A percentile compares a stretch with the other conserved stretches of the same genome.
Evolutionary conservation across 2,113 vertebrate species (phyloP).

Genomic region (Grallaria varia): DNA sequence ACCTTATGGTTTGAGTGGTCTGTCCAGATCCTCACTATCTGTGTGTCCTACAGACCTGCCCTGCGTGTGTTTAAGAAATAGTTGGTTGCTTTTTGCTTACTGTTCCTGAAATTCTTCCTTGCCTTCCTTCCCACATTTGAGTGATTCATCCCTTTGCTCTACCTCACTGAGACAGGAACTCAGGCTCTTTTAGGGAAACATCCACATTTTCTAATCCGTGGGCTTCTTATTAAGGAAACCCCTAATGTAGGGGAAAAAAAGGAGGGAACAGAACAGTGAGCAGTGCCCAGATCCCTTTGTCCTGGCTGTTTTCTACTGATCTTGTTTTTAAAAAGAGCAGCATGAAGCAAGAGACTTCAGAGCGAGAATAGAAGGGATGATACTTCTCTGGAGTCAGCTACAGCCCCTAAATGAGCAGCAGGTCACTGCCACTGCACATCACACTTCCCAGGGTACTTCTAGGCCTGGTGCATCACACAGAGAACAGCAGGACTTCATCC

Average conservation of each 20-base stretch:
- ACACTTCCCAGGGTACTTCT: neutral
- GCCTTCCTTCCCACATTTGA: neutral
- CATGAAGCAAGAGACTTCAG: neutral
- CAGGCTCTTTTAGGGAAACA: neutral
- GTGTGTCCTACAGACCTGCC: neutral
- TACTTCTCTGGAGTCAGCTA: neutral
- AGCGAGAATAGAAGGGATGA: neutral
- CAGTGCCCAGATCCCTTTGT: neutral
- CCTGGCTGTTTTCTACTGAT: neutral
- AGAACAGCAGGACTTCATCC: neutral
- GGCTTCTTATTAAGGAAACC: neutral
- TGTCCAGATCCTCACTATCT: neutral
- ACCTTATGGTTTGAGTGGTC: neutral
- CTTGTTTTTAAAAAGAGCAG: neutral
- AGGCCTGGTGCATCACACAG: neutral
- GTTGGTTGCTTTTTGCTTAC: neutral
- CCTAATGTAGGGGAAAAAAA: neutral
- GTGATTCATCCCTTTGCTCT: neutral
- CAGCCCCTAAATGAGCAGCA: neutral
- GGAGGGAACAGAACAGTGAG: neutral
- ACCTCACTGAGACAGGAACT: neutral
- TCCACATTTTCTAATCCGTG: neutral
- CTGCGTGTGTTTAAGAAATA: neutral
- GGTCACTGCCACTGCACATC: neutral
- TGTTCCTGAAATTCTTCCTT: neutral